Evolutionary conservation across 1,140 invertebrate genomes (phyloP).

Genomic region (Trypoxylus dichotomus): DNA sequence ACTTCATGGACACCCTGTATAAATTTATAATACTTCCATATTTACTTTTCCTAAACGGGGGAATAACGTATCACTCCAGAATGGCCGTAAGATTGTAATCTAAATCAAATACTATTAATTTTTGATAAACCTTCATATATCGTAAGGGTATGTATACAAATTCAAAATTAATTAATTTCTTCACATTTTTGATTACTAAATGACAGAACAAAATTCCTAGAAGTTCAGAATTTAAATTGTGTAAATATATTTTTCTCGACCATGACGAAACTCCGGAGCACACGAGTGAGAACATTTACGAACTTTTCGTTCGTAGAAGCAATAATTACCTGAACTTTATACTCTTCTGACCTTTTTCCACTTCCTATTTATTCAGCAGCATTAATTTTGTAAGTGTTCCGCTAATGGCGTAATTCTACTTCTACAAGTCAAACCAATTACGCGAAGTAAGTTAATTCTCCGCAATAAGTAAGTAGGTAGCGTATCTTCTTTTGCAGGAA

Average conservation of each 20-base stretch:
- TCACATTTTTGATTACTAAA: no score
- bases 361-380: not conserved
- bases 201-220: no score
- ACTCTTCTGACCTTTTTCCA: not conserved
- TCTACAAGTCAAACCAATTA: not conserved
- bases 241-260: no score
- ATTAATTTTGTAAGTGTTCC: not conserved
- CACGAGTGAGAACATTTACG: no score
- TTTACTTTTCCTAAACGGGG: constrained; percentile 63
- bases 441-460: not conserved
- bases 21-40: constrained; percentile 60
- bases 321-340: not conserved
- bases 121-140: constrained; percentile 15
- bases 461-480: constrained; percentile 1
- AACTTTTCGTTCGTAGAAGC: not conserved
- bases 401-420: not conserved
- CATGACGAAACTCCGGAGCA: no score
- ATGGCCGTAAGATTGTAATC: constrained; percentile 80
- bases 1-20: no score
- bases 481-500: constrained; percentile 15
- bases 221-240: no score
- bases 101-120: constrained; percentile 36
- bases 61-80: constrained; percentile 73
- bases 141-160: not conserved
- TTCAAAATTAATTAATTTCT: not conserved